A percentile compares a stretch with the other conserved stretches of the same genome.
These are phyloP conservation scores for Drosophila auraria DNA, from an alignment of 1,140 invertebrate species.

Conservation along the genomic window DNA sequence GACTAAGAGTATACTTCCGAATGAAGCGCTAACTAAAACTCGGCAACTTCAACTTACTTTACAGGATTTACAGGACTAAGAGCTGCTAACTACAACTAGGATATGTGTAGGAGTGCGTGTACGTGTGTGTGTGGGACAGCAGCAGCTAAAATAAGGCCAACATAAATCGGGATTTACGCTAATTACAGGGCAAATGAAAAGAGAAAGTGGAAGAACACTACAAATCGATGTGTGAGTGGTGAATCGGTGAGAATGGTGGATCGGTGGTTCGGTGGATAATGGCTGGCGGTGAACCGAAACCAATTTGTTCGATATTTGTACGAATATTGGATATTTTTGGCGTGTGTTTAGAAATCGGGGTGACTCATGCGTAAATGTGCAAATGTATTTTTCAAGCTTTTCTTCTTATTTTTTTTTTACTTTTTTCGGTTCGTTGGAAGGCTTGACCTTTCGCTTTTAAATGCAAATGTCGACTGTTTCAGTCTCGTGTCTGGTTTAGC, in stretches of 20 bases:
- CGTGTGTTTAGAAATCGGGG: constrained; percentile 74
- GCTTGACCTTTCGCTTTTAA: constrained; percentile 60
- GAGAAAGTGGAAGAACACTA: constrained; percentile 47
- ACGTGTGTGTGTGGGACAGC: constrained; percentile 45
- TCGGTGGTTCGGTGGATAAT: constrained; percentile 26
- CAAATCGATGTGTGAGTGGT: constrained; percentile 49
- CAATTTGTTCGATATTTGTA: constrained; percentile 53
- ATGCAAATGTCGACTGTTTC: constrained; percentile 47
- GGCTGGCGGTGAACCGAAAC: constrained; percentile 49
- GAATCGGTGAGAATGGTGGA: constrained; percentile 18
- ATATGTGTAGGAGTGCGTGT: constrained; percentile 29
- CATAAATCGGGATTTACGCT: constrained; percentile 58
- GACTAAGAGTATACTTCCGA: constrained; percentile 48
- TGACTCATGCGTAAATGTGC: constrained; percentile 85
- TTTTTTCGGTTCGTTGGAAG: constrained; percentile 32
- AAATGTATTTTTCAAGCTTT: constrained; percentile 85
- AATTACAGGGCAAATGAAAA: constrained; percentile 67
- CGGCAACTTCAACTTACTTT: constrained; percentile 62
- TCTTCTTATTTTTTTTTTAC: constrained; percentile 18
- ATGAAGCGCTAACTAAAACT: constrained; percentile 76
- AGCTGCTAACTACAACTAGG: constrained; percentile 67
- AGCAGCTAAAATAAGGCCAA: constrained; percentile 70
- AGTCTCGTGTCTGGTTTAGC: constrained; percentile 47
- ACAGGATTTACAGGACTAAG: constrained; percentile 70
- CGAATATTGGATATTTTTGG: constrained; percentile 37